Evolutionary conservation across 2,113 vertebrate species (phyloP).

Genomic region (Balaenoptera acutorostrata): DNA sequence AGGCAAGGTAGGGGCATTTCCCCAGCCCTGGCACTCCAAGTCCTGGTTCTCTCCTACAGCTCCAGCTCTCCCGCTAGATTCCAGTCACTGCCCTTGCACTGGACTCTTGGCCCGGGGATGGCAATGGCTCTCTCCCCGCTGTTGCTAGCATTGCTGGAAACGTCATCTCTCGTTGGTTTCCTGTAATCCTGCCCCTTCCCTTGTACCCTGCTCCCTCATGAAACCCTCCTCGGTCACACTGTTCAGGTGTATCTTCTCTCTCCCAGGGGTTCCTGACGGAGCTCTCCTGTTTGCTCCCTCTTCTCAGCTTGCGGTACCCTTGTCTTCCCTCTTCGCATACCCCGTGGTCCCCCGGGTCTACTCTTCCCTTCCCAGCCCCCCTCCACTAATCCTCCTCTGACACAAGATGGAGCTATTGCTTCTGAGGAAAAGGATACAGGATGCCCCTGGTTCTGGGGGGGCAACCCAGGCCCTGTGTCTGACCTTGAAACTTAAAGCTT

Average conservation of each 20-base stretch:
- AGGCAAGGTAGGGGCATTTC: accelerated
- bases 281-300: background rate
- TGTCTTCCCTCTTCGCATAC: background rate
- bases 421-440: background rate
- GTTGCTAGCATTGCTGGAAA: background rate
- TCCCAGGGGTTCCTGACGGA: accelerated
- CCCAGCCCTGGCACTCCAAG: no score
- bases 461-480: background rate
- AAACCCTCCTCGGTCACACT: background rate
- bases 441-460: background rate
- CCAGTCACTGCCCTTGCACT: background rate
- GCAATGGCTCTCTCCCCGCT: background rate
- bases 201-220: background rate
- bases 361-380: background rate
- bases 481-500: background rate
- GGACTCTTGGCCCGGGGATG: background rate
- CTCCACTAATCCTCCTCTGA: background rate
- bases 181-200: background rate
- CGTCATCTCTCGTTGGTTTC: background rate
- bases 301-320: background rate
- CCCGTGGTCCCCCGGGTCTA: background rate
- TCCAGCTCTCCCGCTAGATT: background rate
- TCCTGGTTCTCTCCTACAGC: background rate
- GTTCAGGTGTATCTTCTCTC: background rate
- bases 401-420: background rate